These are phyloP conservation scores for Gymnoscopelus microlampas DNA, from an alignment of 2,797 vertebrate genomes.

Conservation along the genomic window DNA sequence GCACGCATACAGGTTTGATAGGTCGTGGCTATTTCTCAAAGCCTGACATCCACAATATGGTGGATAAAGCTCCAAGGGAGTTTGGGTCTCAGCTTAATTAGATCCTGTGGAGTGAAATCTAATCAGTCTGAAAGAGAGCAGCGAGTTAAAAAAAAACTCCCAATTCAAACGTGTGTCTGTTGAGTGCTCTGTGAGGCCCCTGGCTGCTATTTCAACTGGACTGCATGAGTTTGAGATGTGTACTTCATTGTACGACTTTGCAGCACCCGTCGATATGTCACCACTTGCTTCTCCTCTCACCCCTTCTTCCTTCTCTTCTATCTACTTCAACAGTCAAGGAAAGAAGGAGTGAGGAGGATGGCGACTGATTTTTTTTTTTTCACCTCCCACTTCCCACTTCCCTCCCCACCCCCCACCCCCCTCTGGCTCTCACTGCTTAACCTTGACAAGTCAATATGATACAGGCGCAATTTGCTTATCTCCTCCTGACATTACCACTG, in stretches of 20 bases:
- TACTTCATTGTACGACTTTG: slow-evolving; percentile 32
- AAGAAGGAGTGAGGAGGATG: slow-evolving; percentile 51
- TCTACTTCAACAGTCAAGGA: slow-evolving; percentile 55
- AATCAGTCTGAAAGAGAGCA: slow-evolving; percentile 79
- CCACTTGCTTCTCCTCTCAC: slow-evolving; percentile 7
- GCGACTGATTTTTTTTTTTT: slow-evolving; percentile 37
- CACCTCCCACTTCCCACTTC: slow-evolving; percentile 53
- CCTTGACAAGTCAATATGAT: slow-evolving; percentile 87
- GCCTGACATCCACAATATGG: slow-evolving; percentile 79
- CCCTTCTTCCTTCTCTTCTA: neutral
- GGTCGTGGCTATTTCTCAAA: slow-evolving; percentile 77
- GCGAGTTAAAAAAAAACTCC: slow-evolving; percentile 67
- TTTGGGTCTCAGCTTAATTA: slow-evolving; percentile 79
- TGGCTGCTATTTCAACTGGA: slow-evolving; percentile 63
- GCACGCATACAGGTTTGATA: slow-evolving; percentile 62
- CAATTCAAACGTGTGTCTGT: slow-evolving; percentile 52
- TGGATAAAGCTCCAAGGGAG: slow-evolving; percentile 78
- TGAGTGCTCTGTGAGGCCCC: slow-evolving; percentile 42
- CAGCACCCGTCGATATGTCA: slow-evolving; percentile 25
- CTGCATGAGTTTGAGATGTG: slow-evolving; percentile 40
- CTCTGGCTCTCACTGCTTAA: slow-evolving; percentile 75
- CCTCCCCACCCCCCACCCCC: slow-evolving; percentile 43
- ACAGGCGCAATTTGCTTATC: slow-evolving; percentile 84
- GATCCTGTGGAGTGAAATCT: slow-evolving; percentile 82
- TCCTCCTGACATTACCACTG: slow-evolving; percentile 82